Conservation (phyloP, 2,888 invertebrate genomes). For the Coleophora flavipennella region DNA sequence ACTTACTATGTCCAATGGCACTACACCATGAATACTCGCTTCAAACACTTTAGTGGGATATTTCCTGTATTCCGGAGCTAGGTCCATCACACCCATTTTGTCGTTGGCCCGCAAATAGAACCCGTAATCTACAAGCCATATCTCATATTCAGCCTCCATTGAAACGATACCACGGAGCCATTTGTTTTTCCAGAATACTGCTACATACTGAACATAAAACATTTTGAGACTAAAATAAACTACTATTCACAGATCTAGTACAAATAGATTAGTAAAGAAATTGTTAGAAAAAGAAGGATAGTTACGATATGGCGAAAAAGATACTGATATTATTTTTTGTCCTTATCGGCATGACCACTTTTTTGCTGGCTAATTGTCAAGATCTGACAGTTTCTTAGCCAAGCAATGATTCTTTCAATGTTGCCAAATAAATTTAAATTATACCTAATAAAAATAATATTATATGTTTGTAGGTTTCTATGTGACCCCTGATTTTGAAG, state of each 20-base stretch:
- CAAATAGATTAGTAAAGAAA: no score
- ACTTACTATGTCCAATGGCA: conserved; percentile 36
- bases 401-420: no score
- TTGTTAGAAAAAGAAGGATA: no score
- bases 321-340: no score
- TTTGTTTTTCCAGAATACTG: conserved; percentile 34
- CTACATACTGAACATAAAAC: conserved; percentile 31
- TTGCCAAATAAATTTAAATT: no score
- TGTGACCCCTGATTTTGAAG: no score
- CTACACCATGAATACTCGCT: conserved; percentile 44
- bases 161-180: conserved; percentile 39
- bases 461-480: no score
- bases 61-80: conserved; percentile 31
- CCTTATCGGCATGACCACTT: no score
- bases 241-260: background rate
- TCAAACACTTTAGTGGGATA: conserved; percentile 43
- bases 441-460: no score
- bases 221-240: conserved; percentile 1
- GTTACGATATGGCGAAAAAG: no score
- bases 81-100: conserved; percentile 25
- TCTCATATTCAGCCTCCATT: conserved; percentile 30
- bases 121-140: conserved; percentile 45
- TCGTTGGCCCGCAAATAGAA: conserved; percentile 29
- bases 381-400: no score
- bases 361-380: no score